These are phyloP conservation scores for Nycteola revayana DNA, from an alignment of 2,888 invertebrate genomes.

Conservation along the genomic window DNA sequence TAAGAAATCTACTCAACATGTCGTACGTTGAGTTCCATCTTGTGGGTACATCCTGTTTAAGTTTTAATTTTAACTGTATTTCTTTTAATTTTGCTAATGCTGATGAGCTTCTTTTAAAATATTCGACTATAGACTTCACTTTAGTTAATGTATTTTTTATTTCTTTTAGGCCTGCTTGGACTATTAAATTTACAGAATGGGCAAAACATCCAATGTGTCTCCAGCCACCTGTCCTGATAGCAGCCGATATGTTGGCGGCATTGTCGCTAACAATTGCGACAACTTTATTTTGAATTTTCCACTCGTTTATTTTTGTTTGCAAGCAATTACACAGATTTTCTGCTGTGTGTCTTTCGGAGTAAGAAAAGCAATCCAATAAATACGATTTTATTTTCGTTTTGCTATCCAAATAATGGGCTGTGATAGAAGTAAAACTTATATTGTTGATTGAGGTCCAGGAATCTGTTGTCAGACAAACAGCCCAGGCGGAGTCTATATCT, in stretches of 20 bases:
- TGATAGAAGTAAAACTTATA: constrained; percentile 9
- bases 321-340: not conserved
- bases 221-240: not conserved
- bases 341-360: constrained; percentile 8
- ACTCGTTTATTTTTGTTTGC: not conserved
- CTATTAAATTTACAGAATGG: constrained; percentile 11
- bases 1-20: too few species aligned
- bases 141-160: constrained; percentile 3
- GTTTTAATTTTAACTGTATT: constrained; percentile 3
- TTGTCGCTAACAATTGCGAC: constrained; percentile 1
- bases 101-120: constrained; percentile 3
- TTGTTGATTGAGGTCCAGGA: too few species aligned
- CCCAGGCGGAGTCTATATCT: not conserved
- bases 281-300: not conserved
- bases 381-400: too few species aligned
- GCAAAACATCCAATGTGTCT: constrained; percentile 17
- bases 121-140: constrained; percentile 4
- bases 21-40: constrained; percentile 11
- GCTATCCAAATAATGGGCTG: constrained; percentile 4
- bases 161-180: constrained; percentile 2
- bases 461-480: not conserved
- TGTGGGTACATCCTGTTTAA: constrained; percentile 6
- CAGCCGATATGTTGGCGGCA: constrained; percentile 1
- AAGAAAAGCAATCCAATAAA: constrained; percentile 6
- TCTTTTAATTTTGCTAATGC: constrained; percentile 1